Conservation (phyloP, 2,797 vertebrate species). For the Dendrocincla fuliginosa region DNA sequence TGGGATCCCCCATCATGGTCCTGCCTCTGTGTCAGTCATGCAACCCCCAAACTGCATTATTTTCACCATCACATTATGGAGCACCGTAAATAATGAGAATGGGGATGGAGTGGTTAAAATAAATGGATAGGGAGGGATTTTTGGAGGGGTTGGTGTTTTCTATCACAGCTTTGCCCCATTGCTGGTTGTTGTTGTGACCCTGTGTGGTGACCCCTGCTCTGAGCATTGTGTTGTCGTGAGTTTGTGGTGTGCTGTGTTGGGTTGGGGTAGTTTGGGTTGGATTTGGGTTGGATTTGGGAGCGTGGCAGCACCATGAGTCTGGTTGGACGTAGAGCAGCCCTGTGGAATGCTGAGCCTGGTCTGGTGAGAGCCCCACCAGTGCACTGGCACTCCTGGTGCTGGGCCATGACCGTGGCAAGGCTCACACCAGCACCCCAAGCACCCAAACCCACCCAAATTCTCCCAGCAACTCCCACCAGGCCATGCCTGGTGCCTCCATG, state of each 20-base stretch:
- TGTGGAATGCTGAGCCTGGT: not conserved
- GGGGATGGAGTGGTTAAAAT: not conserved
- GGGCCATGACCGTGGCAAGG: accelerated
- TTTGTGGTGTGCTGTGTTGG: not conserved
- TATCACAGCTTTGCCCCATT: accelerated
- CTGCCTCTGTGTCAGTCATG: not conserved
- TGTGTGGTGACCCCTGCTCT: not conserved
- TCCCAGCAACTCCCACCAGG: not conserved
- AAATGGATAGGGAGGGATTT: not conserved
- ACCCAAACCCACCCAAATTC: not conserved
- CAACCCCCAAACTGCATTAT: not conserved
- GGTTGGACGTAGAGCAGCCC: accelerated
- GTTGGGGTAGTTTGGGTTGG: not conserved
- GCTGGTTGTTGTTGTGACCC: not conserved
- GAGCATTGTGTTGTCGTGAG: not conserved
- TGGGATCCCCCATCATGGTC: not conserved
- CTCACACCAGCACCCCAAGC: not conserved
- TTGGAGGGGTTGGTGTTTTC: not conserved
- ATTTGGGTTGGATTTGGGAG: conserved; percentile 2
- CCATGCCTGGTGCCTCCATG: accelerated
- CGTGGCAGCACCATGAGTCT: accelerated
- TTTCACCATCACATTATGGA: not conserved
- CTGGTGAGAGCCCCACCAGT: not conserved
- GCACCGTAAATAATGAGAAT: not conserved
- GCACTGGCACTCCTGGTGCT: accelerated